phyloP scores from a whole-genome alignment of 2,888 invertebrate species.

The Flexamia atlantica region DNA sequence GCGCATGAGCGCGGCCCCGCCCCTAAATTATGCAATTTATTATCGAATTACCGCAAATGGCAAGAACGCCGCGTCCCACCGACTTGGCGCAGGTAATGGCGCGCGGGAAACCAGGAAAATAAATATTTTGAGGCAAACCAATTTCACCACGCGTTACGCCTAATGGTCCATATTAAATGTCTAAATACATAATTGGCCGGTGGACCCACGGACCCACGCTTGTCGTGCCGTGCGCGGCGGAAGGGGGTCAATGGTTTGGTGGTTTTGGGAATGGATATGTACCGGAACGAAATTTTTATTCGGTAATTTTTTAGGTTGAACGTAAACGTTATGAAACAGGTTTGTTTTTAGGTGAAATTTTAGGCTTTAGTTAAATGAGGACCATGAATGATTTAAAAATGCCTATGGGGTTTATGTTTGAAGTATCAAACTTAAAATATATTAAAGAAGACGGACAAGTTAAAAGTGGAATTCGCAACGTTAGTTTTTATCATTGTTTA shows the following conservation, averaged over 20 bases:
- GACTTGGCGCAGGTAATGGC: constrained; percentile 10
- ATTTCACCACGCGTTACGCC: constrained; percentile 19
- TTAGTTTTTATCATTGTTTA: too few species aligned
- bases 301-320: too few species aligned
- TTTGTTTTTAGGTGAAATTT: too few species aligned
- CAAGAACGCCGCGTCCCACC: constrained; percentile 15
- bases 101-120: neutral
- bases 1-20: constrained; percentile 34
- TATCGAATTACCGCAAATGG: constrained; percentile 56
- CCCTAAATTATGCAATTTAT: constrained; percentile 57
- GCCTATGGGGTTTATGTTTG: too few species aligned
- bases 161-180: constrained; percentile 47
- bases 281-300: too few species aligned
- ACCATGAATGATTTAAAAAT: too few species aligned
- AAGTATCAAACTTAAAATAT: too few species aligned
- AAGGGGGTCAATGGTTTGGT: constrained; percentile 21
- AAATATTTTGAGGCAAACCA: constrained; percentile 39
- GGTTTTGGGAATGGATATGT: neutral
- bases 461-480: too few species aligned
- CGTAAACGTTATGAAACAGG: too few species aligned
- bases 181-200: constrained; percentile 20
- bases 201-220: neutral
- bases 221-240: neutral
- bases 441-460: too few species aligned
- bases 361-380: too few species aligned